These are phyloP conservation scores for Raja brachyura DNA, from an alignment of 2,113 vertebrate genomes.

Conservation along the genomic window DNA sequence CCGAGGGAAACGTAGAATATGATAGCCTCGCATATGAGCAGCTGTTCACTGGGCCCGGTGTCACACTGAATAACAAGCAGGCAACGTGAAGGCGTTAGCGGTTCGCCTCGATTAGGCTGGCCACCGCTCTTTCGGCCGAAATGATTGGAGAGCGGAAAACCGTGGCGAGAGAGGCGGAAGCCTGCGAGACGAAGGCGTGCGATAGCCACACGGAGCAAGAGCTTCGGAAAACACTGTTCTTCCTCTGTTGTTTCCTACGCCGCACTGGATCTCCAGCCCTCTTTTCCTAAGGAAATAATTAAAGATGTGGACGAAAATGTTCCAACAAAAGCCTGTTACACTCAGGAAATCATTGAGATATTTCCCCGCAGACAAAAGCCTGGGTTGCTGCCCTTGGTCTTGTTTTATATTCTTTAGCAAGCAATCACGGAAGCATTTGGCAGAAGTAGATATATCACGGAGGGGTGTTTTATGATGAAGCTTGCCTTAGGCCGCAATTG, in stretches of 20 bases:
- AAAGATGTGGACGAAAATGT: slow-evolving; percentile 51
- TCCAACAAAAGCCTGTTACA: slow-evolving; percentile 48
- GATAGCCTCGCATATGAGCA: slow-evolving; percentile 18
- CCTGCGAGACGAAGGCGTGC: slow-evolving; percentile 54
- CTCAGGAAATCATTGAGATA: slow-evolving; percentile 51
- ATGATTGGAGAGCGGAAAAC: slow-evolving; percentile 23
- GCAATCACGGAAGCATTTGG: slow-evolving; percentile 52
- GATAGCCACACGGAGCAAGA: slow-evolving; percentile 48
- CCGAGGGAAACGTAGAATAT: not conserved
- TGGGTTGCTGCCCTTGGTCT: slow-evolving; percentile 43
- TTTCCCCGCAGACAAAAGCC: slow-evolving; percentile 44
- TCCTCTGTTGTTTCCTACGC: slow-evolving; percentile 57
- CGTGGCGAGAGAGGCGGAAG: slow-evolving; percentile 49
- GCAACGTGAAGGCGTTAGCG: slow-evolving; percentile 18
- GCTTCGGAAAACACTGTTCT: slow-evolving; percentile 54
- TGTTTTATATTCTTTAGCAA: slow-evolving; percentile 56
- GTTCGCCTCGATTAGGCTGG: slow-evolving; percentile 16
- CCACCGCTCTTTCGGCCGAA: slow-evolving; percentile 12
- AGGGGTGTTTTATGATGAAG: slow-evolving; percentile 51
- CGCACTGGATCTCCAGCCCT: slow-evolving; percentile 49
- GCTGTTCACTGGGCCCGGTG: slow-evolving; percentile 14
- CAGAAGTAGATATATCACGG: slow-evolving; percentile 51
- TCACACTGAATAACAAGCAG: slow-evolving; percentile 25
- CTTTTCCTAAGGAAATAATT: slow-evolving; percentile 72
- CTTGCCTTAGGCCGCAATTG: slow-evolving; percentile 47